Conservation (phyloP, 2,888 invertebrate species). For the Halocaridina rubra region DNA sequence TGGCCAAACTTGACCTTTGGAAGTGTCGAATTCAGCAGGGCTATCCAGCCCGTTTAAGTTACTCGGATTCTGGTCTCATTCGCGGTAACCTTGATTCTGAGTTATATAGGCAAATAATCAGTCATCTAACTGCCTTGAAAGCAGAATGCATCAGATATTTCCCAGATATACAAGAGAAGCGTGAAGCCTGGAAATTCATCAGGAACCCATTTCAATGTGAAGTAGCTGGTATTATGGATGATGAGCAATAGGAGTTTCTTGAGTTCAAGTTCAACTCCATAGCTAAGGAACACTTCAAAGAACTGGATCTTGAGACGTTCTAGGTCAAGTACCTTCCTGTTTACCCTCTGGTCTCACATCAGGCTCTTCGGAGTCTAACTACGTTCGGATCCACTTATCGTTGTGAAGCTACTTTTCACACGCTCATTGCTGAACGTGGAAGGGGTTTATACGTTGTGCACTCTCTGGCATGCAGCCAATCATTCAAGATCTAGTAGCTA, state of each 20-base stretch:
- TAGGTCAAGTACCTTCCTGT: no score
- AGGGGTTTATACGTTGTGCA: no score
- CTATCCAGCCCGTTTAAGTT: neutral
- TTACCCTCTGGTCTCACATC: slow-evolving; percentile 38
- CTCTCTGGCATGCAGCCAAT: neutral
- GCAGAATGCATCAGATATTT: no score
- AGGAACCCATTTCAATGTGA: neutral
- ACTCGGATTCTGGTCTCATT: neutral
- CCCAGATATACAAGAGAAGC: neutral
- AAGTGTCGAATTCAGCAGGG: neutral
- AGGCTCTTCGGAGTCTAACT: slow-evolving; percentile 23
- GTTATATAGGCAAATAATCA: neutral
- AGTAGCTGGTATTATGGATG: no score
- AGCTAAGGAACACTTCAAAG: no score
- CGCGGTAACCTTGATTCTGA: neutral
- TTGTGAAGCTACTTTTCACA: slow-evolving; percentile 8
- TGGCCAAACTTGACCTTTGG: neutral
- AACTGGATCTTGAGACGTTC: no score
- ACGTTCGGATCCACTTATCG: slow-evolving; percentile 29
- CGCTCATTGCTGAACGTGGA: no score
- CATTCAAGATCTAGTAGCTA: neutral
- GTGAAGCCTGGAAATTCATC: neutral
- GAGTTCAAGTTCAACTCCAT: no score
- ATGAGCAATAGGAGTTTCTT: no score
- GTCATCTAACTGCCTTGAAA: neutral